Evolutionary conservation across 2,113 vertebrate genomes (phyloP).

Genomic region (Corythoichthys intestinalis): DNA sequence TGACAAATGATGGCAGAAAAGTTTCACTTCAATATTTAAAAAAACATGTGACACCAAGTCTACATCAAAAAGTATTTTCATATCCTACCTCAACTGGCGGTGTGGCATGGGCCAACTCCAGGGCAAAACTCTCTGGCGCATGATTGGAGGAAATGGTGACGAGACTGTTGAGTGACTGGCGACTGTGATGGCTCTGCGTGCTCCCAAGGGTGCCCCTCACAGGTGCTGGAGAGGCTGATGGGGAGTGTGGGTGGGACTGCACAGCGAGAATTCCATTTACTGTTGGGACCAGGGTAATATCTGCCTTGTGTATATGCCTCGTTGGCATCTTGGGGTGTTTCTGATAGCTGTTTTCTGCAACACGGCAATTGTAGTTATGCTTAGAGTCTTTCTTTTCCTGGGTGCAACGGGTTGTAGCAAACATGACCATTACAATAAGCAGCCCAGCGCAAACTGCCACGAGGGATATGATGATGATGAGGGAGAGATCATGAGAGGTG

Average conservation of each 20-base stretch:
- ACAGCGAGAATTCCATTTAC: conserved; percentile 90
- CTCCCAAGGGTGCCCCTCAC: conserved; percentile 88
- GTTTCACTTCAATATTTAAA: not conserved
- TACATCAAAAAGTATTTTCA: not conserved
- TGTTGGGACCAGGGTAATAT: conserved; percentile 91
- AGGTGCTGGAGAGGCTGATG: conserved; percentile 84
- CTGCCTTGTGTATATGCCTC: conserved; percentile 95
- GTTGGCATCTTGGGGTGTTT: conserved; percentile 94
- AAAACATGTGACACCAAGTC: not conserved
- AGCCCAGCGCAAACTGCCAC: conserved; percentile 87
- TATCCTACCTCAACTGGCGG: conserved; percentile 93
- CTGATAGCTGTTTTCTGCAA: conserved; percentile 93
- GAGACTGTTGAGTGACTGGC: conserved; percentile 94
- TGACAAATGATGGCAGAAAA: not conserved
- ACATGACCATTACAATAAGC: conserved; percentile 91
- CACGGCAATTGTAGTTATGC: conserved; percentile 89
- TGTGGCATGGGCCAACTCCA: conserved; percentile 90
- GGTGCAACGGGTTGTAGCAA: conserved; percentile 85
- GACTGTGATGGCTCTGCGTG: conserved; percentile 90
- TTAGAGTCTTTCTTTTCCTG: conserved; percentile 92
- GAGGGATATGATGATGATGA: conserved; percentile 93
- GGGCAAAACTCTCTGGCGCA: conserved; percentile 86
- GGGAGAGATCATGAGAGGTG: conserved; percentile 82
- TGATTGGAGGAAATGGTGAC: conserved; percentile 97
- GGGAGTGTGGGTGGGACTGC: conserved; percentile 85